Evolutionary conservation across 2,888 invertebrate species (phyloP).

Genomic region (Diaphora mendica): DNA sequence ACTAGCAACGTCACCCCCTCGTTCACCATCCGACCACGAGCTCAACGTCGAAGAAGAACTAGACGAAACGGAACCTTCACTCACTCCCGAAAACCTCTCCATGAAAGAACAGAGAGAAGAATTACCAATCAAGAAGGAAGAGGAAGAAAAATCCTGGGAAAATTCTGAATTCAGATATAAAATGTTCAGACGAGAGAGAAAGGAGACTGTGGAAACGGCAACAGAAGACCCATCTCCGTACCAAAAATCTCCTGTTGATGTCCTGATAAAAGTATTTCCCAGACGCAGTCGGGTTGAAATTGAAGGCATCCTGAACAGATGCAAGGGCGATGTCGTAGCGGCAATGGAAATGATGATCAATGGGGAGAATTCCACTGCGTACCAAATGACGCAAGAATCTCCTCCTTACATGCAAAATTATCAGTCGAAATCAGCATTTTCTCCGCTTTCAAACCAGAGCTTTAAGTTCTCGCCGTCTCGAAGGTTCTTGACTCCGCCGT

Average conservation of each 20-base stretch:
- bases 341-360: constrained; percentile 97
- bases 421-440: constrained; percentile 91
- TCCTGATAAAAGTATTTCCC: constrained; percentile 95
- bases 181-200: constrained; percentile 69
- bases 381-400: constrained; percentile 77
- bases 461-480: constrained; percentile 90
- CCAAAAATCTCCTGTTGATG: constrained; percentile 93
- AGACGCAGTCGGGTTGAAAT: constrained; percentile 94
- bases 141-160: constrained; percentile 82
- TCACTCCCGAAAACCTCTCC: constrained; percentile 93
- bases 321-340: constrained; percentile 95
- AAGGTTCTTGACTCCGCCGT: constrained; percentile 93
- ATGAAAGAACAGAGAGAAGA: constrained; percentile 89
- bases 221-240: constrained; percentile 72
- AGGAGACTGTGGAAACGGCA: constrained; percentile 63
- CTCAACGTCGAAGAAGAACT: constrained; percentile 87
- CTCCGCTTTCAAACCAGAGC: constrained; percentile 88
- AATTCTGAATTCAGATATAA: constrained; percentile 77
- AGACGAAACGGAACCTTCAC: constrained; percentile 83
- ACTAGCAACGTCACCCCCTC: constrained; percentile 75
- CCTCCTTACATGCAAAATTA: constrained; percentile 80
- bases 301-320: constrained; percentile 93
- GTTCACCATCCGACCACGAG: constrained; percentile 82
- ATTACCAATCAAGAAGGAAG: constrained; percentile 81
- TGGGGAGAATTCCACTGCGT: constrained; percentile 78